phyloP scores from a whole-genome alignment of 2,113 vertebrate species.

The Hypanus sabinus region DNA sequence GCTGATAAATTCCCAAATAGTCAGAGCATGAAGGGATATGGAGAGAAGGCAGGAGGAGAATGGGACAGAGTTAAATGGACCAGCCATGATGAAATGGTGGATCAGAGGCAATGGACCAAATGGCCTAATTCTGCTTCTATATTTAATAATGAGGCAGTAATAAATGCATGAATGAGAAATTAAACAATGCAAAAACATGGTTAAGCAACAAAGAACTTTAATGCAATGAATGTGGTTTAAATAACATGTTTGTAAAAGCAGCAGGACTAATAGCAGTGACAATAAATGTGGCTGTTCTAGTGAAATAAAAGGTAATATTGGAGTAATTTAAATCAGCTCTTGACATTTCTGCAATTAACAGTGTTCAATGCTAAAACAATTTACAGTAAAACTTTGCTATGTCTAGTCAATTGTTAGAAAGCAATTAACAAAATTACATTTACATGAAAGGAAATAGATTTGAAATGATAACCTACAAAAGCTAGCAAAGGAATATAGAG shows the following conservation, averaged over 20 bases:
- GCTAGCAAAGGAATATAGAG: neutral
- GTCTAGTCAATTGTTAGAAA: neutral
- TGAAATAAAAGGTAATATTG: neutral
- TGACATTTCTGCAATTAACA: neutral
- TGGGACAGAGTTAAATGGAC: too few species aligned
- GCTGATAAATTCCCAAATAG: too few species aligned
- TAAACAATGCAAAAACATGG: neutral
- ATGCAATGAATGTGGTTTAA: constrained; percentile 2
- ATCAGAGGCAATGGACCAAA: too few species aligned
- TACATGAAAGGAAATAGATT: neutral
- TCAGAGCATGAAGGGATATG: too few species aligned
- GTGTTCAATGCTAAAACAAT: neutral
- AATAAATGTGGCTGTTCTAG: neutral
- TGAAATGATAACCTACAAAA: neutral
- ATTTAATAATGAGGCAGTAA: neutral
- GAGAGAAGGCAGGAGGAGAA: too few species aligned
- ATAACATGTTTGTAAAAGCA: neutral
- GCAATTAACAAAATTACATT: constrained; percentile 14
- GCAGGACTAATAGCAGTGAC: neutral
- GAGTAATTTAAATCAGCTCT: neutral
- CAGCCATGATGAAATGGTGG: too few species aligned
- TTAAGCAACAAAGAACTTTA: constrained; percentile 26
- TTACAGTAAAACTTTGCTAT: neutral
- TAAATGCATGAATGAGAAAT: neutral
- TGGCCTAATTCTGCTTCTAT: too few species aligned